Percentiles rank a stretch among this genome's conserved stretches.
Evolutionary conservation across 2,113 vertebrate genomes (phyloP).

Genomic region (Silurus asotus): DNA sequence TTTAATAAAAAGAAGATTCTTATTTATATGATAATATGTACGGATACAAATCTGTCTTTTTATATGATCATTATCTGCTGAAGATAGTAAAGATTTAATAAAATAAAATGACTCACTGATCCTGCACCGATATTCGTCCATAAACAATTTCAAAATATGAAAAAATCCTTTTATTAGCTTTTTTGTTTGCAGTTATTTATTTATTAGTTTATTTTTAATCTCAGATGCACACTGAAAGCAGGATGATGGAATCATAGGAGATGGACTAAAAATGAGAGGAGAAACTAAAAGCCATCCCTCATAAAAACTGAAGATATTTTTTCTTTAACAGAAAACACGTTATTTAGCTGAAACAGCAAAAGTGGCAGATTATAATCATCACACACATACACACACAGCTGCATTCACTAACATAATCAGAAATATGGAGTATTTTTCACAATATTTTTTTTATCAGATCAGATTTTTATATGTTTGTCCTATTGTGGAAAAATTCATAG

Average conservation of each 20-base stretch:
- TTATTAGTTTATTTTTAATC: neutral
- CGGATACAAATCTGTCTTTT: neutral
- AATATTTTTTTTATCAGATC: neutral
- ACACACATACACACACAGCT: neutral
- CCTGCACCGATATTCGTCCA: neutral
- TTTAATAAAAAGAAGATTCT: neutral
- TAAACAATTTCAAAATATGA: neutral
- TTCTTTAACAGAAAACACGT: neutral
- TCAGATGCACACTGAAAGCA: neutral
- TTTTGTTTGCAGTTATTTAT: neutral
- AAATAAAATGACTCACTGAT: neutral
- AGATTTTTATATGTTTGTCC: neutral
- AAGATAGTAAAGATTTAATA: constrained; percentile 6
- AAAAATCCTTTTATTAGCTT: neutral
- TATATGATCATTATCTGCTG: constrained; percentile 1
- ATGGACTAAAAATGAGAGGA: neutral
- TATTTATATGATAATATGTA: constrained; percentile 26
- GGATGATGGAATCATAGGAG: neutral
- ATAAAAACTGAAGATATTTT: neutral
- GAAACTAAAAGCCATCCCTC: neutral
- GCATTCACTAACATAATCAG: neutral
- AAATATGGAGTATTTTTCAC: neutral
- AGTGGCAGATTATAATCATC: neutral
- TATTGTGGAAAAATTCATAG: neutral
- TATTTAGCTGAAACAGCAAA: neutral